phyloP scores from a whole-genome alignment of 2,888 invertebrate genomes.

The Acrocyrtus sp. region DNA sequence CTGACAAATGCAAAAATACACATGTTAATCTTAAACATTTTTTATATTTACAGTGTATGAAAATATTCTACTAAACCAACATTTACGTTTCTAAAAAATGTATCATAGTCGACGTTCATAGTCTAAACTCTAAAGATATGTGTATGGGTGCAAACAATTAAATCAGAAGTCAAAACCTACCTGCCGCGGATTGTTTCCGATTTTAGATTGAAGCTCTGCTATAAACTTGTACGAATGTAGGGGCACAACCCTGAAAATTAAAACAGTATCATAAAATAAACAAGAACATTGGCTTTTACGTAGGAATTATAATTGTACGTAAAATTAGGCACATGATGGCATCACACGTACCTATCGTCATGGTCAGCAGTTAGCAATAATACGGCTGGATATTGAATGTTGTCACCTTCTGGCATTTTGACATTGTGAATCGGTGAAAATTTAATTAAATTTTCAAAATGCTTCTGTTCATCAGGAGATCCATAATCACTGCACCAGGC shows the following conservation, averaged over 20 bases:
- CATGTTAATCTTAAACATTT: background rate
- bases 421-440: constrained; percentile 97
- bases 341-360: constrained; percentile 32
- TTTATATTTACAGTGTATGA: no score
- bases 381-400: constrained; percentile 85
- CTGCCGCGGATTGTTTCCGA: constrained; percentile 73
- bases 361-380: constrained; percentile 84
- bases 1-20: no score
- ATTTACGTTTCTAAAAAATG: no score
- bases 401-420: constrained; percentile 69
- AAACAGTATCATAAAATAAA: constrained; percentile 6
- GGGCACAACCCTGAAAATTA: constrained; percentile 96
- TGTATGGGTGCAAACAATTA: no score
- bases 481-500: constrained; percentile 98
- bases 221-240: constrained; percentile 96
- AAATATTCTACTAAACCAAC: no score
- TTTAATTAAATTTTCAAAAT: constrained; percentile 85
- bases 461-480: constrained; percentile 83
- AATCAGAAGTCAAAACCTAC: constrained; percentile 64
- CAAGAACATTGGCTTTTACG: no score
- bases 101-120: no score
- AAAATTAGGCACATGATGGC: constrained; percentile 1
- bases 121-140: background rate
- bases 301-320: background rate
- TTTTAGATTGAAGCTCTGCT: constrained; percentile 85